Evolutionary conservation across 2,888 invertebrate genomes (phyloP), one percentile per base, ranked within the genome.

Genomic region (Pantelozetes paolii): DNA sequence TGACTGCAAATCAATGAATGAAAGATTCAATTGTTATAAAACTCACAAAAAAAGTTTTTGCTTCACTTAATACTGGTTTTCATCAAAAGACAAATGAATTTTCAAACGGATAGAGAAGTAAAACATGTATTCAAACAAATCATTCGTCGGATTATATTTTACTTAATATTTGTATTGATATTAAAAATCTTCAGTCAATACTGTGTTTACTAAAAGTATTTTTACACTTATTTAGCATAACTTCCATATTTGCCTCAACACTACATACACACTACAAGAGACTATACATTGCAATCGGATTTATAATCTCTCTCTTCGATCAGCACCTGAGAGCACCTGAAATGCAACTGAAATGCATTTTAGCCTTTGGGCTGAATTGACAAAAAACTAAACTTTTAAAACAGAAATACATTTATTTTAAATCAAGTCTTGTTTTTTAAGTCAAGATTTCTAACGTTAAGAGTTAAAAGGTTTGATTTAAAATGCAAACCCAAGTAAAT

Each of bases 261-360:
- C n/a, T n/a, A n/a, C n/a, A n/a, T n/a, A n/a, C n/a, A n/a, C n/a
- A n/a, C n/a, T n/a, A n/a, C n/a, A n/a, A n/a, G n/a, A 11, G 23
- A 45, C 45, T 45, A 9, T 26, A 50, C 11, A 26, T 54, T 54
- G 26, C 54, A 23, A 54, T 54, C 26, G 54, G 54, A 54, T 54
- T 54, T 54, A 26, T 26, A 54, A 54, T 54, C 54, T 54, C 54
- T 54, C 23, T 45, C 11, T 54, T 50, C 20, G 54, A 54, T 54
- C 54, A 54, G 54, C 54, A 54, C 54, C 6, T 6, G 54, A 15
- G 15, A 8, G 36, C 36, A 36, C 36, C 36, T 36, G 36, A 36
- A 36, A 36, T 36, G 36, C 36, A 36, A 50, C 50, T 20, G 45
- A n/a, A 50, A 50, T 20, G 8, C 18, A n/a, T 54, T 54, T 11